phyloP scores from a whole-genome alignment of 2,797 vertebrate genomes.

The Sciaenops ocellatus region DNA sequence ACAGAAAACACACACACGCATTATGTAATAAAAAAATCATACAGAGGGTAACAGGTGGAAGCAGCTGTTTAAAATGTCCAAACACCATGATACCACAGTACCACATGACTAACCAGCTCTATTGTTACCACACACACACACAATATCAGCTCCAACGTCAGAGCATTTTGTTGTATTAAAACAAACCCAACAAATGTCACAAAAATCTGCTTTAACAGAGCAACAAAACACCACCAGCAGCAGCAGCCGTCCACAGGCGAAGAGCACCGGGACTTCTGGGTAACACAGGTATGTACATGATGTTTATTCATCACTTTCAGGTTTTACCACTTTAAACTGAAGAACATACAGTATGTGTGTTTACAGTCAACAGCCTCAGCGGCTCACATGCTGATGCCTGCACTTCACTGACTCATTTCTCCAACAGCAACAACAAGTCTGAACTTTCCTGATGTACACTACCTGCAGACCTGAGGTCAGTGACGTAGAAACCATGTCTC shows the following conservation, averaged over 20 bases:
- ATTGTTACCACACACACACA: not conserved
- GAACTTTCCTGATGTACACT: not conserved
- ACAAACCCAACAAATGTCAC: not conserved
- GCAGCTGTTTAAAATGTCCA: not conserved
- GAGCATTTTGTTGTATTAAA: not conserved
- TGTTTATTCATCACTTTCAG: not conserved
- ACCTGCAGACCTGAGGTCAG: not conserved
- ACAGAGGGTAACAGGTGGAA: not conserved
- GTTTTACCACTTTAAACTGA: not conserved
- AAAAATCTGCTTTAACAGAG: not conserved
- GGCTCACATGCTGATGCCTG: constrained; percentile 26
- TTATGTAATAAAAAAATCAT: too few species aligned
- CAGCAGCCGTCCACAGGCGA: not conserved
- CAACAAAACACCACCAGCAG: not conserved
- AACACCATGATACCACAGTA: not conserved
- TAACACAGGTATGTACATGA: too few species aligned
- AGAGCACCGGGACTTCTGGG: not conserved
- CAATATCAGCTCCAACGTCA: not conserved
- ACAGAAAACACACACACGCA: not conserved
- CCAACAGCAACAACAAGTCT: not conserved
- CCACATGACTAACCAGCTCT: not conserved
- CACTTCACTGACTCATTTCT: not conserved
- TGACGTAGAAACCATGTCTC: not conserved
- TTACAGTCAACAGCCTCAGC: constrained; percentile 34
- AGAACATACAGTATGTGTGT: not conserved